A percentile compares a stretch with the other conserved stretches of the same genome.
Conservation (phyloP, 2,797 vertebrate genomes). For the Chiroxiphia lanceolata region DNA sequence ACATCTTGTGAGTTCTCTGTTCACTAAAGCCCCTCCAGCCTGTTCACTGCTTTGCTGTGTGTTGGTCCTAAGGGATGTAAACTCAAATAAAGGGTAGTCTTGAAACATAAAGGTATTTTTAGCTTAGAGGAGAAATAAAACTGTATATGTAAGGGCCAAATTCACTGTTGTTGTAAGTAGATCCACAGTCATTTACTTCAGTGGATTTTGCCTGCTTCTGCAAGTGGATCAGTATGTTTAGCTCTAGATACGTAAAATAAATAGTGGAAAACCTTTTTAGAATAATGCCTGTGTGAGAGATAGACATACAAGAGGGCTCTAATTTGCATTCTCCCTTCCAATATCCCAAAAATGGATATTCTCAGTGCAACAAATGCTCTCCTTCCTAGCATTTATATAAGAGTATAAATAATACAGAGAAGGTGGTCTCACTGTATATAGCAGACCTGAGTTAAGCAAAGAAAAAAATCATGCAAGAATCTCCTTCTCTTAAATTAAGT, state of each 20-base stretch:
- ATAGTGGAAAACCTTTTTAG: background rate
- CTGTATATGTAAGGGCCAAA: constrained; percentile 36
- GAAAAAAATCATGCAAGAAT: background rate
- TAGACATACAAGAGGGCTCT: background rate
- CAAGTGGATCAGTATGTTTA: background rate
- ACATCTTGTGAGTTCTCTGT: constrained; percentile 69
- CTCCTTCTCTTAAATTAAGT: background rate
- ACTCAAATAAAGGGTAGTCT: constrained; percentile 66
- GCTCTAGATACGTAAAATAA: constrained; percentile 3
- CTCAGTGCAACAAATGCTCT: background rate
- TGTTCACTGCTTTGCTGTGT: constrained; percentile 47
- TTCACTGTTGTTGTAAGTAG: constrained; percentile 13
- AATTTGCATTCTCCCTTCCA: background rate
- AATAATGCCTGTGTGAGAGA: background rate
- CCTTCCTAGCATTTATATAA: background rate
- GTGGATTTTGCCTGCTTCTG: background rate
- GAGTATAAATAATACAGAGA: background rate
- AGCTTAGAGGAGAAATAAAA: constrained; percentile 66
- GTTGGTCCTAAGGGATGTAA: constrained; percentile 69
- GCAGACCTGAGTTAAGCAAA: background rate
- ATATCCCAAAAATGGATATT: background rate
- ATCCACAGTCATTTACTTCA: constrained; percentile 13
- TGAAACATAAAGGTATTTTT: constrained; percentile 70
- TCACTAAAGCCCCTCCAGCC: constrained; percentile 68
- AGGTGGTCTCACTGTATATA: background rate